Base-by-base conservation (phyloP, 2,797 vertebrate genomes). In the Nothura maculosa region DNA sequence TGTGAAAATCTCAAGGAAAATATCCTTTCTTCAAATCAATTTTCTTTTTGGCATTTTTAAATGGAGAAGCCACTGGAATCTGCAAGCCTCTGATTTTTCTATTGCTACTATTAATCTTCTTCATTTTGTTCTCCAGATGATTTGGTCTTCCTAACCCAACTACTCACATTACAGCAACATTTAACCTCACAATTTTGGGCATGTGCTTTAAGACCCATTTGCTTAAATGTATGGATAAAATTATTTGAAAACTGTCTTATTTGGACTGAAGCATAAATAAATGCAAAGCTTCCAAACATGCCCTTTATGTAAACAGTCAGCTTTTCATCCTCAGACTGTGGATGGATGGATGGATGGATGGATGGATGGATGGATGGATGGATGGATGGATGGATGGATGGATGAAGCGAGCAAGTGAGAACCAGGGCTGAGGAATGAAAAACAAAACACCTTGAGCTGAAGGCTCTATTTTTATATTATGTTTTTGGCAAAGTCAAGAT, bases 221-320 rank as follows among this genome's bases (percentile, higher is more conserved):
- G 16, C 63, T 47, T 54, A 79, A 93, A 86, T 30, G 27, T 12
- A 91, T 12, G 7, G 18, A 91, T 36, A 85, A 87, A 83, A 81
- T 85, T 92, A 12, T 81, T 58, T 75, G 61, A 87, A 90, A 50
- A 55, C 27, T 47, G 50, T 12, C 28, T 95, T 87, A 85, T 50
- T 45, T 78, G 66, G 64, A 73, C 48, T 66, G 79, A 89, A 84
- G 70, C 45, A 88, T n/a, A 90, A 92, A 52, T 9, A 90, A 50
- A 85, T 73, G 34, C 25, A 91, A 83, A 93, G 28, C 24, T 69
- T 83, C 74, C n/a, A 55, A 89, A 47, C 38, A 73, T 61, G 60
- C 21, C 47, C 83, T 92, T 87, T 54, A 93, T 32, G 66, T 48
- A 74, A 91, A 77, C 17, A 87, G 77, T 43, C 63, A 76, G 81